Conservation (phyloP, 2,113 vertebrate genomes). For the Pyrgilauda ruficollis region DNA sequence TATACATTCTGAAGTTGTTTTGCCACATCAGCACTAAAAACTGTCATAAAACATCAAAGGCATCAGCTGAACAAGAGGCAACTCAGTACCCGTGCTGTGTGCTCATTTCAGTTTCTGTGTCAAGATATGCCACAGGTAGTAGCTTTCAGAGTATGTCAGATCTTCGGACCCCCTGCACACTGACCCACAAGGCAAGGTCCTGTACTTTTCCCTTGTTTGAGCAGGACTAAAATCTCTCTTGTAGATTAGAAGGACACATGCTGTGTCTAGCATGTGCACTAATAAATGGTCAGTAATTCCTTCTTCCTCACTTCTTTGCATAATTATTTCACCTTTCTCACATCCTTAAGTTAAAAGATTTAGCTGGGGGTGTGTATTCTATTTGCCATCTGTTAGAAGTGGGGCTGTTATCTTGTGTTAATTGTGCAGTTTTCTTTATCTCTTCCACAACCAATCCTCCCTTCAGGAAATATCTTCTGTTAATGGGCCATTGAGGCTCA, state of each 20-base stretch:
- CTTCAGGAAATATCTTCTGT: not conserved
- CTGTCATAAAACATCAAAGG: not conserved
- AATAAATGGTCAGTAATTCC: not conserved
- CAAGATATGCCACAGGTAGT: not conserved
- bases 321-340: not conserved
- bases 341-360: not conserved
- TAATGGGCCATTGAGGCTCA: not conserved
- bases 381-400: not conserved
- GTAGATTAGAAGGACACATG: not conserved
- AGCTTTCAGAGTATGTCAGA: not conserved
- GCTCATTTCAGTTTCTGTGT: not conserved
- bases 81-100: not conserved
- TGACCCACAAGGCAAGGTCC: not conserved
- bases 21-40: conserved; percentile 16
- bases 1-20: not conserved
- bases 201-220: not conserved
- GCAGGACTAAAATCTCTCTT: not conserved
- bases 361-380: not conserved
- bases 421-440: not conserved
- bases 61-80: not conserved
- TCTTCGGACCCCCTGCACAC: not conserved
- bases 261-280: not conserved
- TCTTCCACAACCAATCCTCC: not conserved
- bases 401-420: not conserved
- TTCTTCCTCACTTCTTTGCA: not conserved